These are phyloP conservation scores for Cordilura impudica DNA, from an alignment of 2,888 invertebrate species.

Conservation along the genomic window DNA sequence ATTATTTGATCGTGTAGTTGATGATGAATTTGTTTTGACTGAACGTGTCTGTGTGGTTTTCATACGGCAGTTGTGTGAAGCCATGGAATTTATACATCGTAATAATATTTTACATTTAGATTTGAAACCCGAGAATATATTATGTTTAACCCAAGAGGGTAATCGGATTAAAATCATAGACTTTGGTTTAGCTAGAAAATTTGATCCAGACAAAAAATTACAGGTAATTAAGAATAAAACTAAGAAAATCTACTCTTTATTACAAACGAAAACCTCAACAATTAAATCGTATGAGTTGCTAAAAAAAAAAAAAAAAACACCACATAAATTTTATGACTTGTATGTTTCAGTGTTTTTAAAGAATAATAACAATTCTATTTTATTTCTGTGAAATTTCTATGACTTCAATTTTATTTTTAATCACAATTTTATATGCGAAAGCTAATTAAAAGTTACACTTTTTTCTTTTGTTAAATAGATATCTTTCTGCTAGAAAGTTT, in stretches of 20 bases:
- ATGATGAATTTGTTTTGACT: constrained; percentile 97
- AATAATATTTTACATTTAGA: constrained; percentile 97
- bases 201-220: constrained; percentile 93
- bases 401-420: neutral
- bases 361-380: neutral
- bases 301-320: constrained; percentile 17
- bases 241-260: neutral
- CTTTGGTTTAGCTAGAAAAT: constrained; percentile 96
- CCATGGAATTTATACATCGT: constrained; percentile 97
- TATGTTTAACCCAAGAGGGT: constrained; percentile 96
- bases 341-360: too few species aligned
- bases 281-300: constrained; percentile 2
- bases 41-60: constrained; percentile 98
- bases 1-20: constrained; percentile 98
- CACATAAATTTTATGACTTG: neutral
- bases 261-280: neutral
- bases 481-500: neutral
- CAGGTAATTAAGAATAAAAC: constrained; percentile 78
- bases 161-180: constrained; percentile 99
- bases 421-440: neutral
- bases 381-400: neutral
- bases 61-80: constrained; percentile 98
- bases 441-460: neutral
- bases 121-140: constrained; percentile 99
- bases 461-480: neutral